Conservation (phyloP, 2,113 vertebrate species). For the Gymnogyps californianus region DNA sequence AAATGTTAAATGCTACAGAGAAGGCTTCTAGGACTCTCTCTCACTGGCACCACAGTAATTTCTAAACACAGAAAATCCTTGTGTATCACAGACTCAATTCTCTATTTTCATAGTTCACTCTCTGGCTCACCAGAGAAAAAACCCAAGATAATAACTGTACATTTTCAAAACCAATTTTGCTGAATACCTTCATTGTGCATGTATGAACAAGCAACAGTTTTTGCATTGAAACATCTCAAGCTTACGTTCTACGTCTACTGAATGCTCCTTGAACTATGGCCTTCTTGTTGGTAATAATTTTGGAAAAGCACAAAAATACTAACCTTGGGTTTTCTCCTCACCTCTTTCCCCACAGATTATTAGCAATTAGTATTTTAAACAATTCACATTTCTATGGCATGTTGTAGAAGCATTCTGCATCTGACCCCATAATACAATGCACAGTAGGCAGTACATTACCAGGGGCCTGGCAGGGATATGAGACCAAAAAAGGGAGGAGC, state of each 20-base stretch:
- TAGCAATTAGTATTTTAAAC: not conserved
- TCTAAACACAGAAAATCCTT: not conserved
- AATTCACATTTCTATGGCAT: not conserved
- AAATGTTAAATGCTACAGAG: not conserved
- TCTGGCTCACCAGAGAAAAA: not conserved
- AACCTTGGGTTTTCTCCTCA: not conserved
- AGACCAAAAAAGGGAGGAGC: not conserved
- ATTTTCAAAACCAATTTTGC: not conserved
- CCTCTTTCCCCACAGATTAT: not conserved
- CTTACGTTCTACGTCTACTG: not conserved
- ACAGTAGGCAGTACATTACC: not conserved
- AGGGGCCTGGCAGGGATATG: not conserved
- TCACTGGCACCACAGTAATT: not conserved
- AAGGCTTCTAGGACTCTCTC: not conserved
- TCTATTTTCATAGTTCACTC: not conserved
- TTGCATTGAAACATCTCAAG: not conserved
- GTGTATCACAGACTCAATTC: not conserved
- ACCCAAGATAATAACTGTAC: not conserved
- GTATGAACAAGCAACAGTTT: not conserved
- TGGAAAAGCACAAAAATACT: not conserved
- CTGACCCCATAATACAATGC: not conserved
- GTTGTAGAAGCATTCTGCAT: not conserved
- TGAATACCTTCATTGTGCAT: conserved; percentile 16
- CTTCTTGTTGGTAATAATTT: not conserved
- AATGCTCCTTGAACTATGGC: not conserved